phyloP scores from a whole-genome alignment of 1,140 invertebrate genomes.

The Ostrea denselamellosa region DNA sequence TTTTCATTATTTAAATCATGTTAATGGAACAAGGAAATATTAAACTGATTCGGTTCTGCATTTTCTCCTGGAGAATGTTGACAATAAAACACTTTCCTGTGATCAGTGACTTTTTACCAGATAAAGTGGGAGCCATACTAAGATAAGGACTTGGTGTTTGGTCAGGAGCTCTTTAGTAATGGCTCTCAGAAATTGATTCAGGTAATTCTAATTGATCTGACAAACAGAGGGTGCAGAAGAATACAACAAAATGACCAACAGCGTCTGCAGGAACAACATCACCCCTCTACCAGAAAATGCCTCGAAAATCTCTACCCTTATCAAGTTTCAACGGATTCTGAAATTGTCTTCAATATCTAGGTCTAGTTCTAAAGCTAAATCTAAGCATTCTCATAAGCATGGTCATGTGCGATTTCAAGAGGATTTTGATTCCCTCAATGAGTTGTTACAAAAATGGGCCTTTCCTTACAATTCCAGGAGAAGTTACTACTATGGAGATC shows the following conservation, averaged over 20 bases:
- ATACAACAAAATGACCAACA: constrained; percentile 22
- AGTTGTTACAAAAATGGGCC: constrained; percentile 60
- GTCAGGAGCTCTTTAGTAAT: background rate
- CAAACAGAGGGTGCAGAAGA: background rate
- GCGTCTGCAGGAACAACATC: constrained; percentile 36
- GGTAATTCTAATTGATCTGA: constrained; percentile 38
- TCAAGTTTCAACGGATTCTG: constrained; percentile 25
- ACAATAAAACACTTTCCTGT: constrained; percentile 23
- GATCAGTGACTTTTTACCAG: constrained; percentile 31
- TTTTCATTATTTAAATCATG: background rate
- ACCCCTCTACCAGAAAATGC: background rate
- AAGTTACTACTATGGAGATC: constrained; percentile 58
- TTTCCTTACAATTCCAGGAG: constrained; percentile 62
- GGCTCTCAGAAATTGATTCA: constrained; percentile 29
- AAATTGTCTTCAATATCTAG: background rate
- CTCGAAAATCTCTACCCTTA: background rate
- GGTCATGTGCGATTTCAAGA: background rate
- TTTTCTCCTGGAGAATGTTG: constrained; percentile 1
- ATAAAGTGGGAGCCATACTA: constrained; percentile 16
- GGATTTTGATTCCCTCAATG: constrained; percentile 11
- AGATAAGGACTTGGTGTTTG: constrained; percentile 32
- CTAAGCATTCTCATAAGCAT: background rate
- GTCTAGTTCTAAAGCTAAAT: background rate
- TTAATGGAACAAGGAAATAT: constrained; percentile 5
- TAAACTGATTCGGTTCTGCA: background rate